Base-by-base conservation (phyloP, 2,888 invertebrate species). In the Papilio demoleus region DNA sequence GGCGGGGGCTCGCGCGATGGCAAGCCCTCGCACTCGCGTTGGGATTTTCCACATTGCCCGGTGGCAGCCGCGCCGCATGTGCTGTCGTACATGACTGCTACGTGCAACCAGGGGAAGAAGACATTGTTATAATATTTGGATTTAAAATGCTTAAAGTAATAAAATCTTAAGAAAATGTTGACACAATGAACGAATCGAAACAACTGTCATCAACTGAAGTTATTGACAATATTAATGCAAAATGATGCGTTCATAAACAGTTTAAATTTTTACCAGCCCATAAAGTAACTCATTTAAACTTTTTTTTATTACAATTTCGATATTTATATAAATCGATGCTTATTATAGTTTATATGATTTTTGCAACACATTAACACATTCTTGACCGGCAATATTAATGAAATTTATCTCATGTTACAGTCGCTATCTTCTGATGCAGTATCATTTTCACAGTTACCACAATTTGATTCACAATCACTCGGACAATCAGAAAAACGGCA, bases 41-140 rank as follows among this genome's bases (percentile, higher is more conserved):
- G 95, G 65, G 94, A 88, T 80, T 94, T 93, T 78, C 94, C 94
- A 84, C 95, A 95, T 77, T 95, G 95, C 68, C 93, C 93, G 77
- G 92, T 92, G 68, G 95, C 95, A 71, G 95, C 95, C 72, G 95
- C 95, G 82, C 95, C 95, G 88, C 95, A 95, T 76, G 95, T 93
- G 88, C 95, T 94, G 82, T 95, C 95, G 88, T 95, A 95, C 95
- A 95, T 95, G 72, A 36, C 63, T 17, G 17, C 53, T 59, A 68
- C 17, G 58, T 38, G n/a, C 38, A 40, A 34, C 63, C 64, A 2
- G 47, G 59, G 38, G 68, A 36, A 12, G 34, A 45, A 59, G 47
- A 38, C 68, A 68, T 68, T 27, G 4, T 68, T 50, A 4, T 27
- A 40, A 38, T 38, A 19, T 19, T 50, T 24, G 2, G 19, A 40